Conservation (phyloP, 2,888 invertebrate genomes). For the Torymus aiolomorphi region DNA sequence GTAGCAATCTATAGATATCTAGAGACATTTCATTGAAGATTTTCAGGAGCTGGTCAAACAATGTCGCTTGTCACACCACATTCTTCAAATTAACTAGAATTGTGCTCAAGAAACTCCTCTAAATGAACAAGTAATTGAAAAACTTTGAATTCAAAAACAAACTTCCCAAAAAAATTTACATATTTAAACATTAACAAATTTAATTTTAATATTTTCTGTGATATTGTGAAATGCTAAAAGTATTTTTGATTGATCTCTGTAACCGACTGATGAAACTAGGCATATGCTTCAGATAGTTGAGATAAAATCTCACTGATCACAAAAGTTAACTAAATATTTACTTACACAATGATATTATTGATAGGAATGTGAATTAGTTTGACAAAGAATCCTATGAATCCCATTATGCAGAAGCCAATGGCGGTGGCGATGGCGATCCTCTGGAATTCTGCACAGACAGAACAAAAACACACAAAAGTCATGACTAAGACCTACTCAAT, state of each 20-base stretch:
- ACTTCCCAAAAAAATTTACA: no score
- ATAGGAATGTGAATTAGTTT: conserved; percentile 99
- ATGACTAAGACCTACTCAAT: neutral
- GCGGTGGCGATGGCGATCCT: conserved; percentile 99
- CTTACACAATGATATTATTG: conserved; percentile 95
- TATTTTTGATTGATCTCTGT: neutral
- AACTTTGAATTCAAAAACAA: no score
- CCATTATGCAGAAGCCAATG: conserved; percentile 99
- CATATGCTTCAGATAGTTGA: neutral
- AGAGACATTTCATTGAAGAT: no score
- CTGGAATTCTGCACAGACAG: conserved; percentile 90
- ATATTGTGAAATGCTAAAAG: neutral
- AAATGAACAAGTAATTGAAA: no score
- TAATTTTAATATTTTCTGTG: no score
- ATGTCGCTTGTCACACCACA: no score
- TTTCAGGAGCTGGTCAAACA: no score
- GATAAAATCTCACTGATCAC: neutral
- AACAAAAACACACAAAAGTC: conserved; percentile 34
- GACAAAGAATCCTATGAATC: conserved; percentile 99
- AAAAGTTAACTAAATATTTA: conserved; percentile 63
- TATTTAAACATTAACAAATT: no score
- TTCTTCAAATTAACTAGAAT: no score
- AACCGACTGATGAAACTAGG: no score
- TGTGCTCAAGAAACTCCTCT: no score
- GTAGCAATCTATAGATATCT: no score